Base-by-base conservation (phyloP, 2,888 invertebrate species). In the Drosophila neonasuta region DNA sequence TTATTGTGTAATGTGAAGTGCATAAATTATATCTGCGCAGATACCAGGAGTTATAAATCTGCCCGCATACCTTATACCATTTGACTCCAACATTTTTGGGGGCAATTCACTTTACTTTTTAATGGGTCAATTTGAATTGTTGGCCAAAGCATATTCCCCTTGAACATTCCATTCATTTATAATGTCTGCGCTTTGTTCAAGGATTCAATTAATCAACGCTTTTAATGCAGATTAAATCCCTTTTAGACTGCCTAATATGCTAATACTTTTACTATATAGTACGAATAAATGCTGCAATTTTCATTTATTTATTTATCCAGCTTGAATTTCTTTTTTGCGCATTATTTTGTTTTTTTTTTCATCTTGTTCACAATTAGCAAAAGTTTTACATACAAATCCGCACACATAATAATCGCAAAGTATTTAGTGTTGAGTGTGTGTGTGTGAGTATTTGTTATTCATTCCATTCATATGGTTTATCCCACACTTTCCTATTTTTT, bases 1-100 rank as follows among this genome's bases (percentile, higher is more conserved):
- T 78, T 75, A 86, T 83, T 68, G 52, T 48, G 61, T 84, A 67
- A 63, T 79, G 67, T 56, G 50, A 72, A 80, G 72, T 74, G 78
- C 80, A 80, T 85, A 79, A 80, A 67, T 83, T 80, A 80, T 78
- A 55, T 68, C 62, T 6, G 24, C 15, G 39, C 60, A 15, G 41
- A 6, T 15, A 44, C 17, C 9, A 24, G n/a, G 0, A 24, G 34
- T 36, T 36, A 24, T 9, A 11, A 8, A 56, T 44, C 41, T 32
- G 10, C 41, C 34, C 30, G 15, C 46, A 50, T 41, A 56, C 11
- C 15, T 7, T 56, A 39, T 52, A 34, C 32, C 32, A 15, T 2
- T n/a, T n/a, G n/a, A n/a, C n/a, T n/a, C n/a, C n/a, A n/a, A n/a
- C n/a, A n/a, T n/a, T 55, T 54, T 60, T 34, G 36, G 42, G 36